phyloP scores from a whole-genome alignment of 2,888 invertebrate genomes.

The Hecatera dysodea region DNA sequence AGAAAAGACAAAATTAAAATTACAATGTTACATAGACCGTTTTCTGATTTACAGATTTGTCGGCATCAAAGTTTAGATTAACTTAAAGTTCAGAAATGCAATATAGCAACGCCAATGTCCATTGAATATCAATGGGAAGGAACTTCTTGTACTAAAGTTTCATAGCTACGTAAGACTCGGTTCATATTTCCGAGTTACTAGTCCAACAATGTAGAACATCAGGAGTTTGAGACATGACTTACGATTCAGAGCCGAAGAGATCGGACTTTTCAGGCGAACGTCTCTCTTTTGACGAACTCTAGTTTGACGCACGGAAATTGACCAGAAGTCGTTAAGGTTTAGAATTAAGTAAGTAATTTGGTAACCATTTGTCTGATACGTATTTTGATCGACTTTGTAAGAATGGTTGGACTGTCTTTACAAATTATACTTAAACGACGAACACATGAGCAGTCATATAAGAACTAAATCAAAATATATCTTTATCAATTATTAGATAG shows the following conservation, averaged over 20 bases:
- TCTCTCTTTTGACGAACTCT: neutral
- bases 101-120: constrained; percentile 30
- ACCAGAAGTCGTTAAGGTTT: neutral
- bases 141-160: constrained; percentile 32
- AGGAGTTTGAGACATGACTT: neutral
- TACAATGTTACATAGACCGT: neutral
- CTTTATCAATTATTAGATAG: no score
- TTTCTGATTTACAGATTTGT: constrained; percentile 7
- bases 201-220: constrained; percentile 5
- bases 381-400: neutral
- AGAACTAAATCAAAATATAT: no score
- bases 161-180: neutral
- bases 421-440: no score
- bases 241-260: neutral
- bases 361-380: no score
- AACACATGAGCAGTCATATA: no score
- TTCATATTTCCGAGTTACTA: constrained; percentile 4
- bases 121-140: constrained; percentile 44
- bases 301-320: neutral
- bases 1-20: neutral
- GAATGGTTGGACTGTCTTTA: neutral
- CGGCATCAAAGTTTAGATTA: constrained; percentile 41
- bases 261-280: neutral
- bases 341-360: neutral
- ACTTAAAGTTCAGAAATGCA: constrained; percentile 43